Percentiles rank a stretch among this genome's conserved stretches.
Conservation (phyloP, 2,888 invertebrate genomes). For the Drosophila kambysellisi region DNA sequence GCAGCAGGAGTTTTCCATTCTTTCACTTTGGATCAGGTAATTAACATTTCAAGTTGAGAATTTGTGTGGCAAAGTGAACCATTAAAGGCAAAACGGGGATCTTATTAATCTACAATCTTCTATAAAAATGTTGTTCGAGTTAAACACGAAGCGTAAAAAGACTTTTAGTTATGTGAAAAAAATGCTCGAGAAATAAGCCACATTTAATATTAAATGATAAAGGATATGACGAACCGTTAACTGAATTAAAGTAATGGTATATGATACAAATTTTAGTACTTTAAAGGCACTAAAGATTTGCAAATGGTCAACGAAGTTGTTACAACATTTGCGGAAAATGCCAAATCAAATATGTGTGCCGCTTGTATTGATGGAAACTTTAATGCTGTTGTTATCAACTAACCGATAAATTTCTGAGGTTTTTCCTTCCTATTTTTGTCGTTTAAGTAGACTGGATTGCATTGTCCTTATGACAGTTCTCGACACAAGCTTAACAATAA, state of each 20-base stretch:
- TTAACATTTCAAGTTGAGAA: slow-evolving; percentile 1
- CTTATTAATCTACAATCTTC: background rate
- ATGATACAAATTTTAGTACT: too few relatives aligned
- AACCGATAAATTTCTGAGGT: slow-evolving; percentile 39
- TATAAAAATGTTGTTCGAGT: background rate
- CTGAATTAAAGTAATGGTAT: background rate
- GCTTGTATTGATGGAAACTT: slow-evolving; percentile 40
- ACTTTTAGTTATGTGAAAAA: background rate
- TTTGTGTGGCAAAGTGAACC: slow-evolving; percentile 1
- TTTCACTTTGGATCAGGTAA: background rate
- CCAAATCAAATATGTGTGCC: background rate
- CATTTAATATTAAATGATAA: too few relatives aligned
- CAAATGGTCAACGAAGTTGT: background rate
- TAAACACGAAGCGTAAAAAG: background rate
- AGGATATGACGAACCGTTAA: too few relatives aligned
- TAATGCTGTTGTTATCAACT: slow-evolving; percentile 33
- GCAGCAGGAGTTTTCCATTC: background rate
- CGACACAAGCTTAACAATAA: slow-evolving; percentile 51
- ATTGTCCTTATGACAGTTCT: slow-evolving; percentile 56
- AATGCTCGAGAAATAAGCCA: background rate
- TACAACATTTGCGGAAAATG: background rate
- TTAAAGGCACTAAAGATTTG: background rate
- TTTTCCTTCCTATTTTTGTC: background rate
- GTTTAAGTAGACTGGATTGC: slow-evolving; percentile 36
- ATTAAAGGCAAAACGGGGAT: too few relatives aligned